phyloP scores from a whole-genome alignment of 1,140 invertebrate genomes.

The Orchesella cincta region DNA sequence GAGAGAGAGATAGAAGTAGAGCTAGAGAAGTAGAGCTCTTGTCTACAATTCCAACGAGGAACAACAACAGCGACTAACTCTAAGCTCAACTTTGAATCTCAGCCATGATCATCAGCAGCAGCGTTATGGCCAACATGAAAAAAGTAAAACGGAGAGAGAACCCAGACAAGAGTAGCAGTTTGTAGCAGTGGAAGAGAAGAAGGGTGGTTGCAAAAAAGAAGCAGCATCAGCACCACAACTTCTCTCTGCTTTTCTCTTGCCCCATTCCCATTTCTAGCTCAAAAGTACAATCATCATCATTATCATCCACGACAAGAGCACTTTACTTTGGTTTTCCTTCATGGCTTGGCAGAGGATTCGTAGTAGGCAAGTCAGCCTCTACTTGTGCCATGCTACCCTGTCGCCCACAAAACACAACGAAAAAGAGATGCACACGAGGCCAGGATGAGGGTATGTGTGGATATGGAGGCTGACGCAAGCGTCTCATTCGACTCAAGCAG shows the following conservation, averaged over 20 bases:
- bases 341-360: neutral
- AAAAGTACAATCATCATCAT: conserved; percentile 9
- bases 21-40: neutral
- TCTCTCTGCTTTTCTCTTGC: neutral
- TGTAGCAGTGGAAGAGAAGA: no score
- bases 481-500: conserved; percentile 4
- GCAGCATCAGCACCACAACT: neutral
- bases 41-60: conserved; percentile 5
- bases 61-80: conserved; percentile 1
- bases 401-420: neutral
- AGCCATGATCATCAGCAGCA: neutral
- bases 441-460: neutral
- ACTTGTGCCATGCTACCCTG: neutral
- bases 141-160: no score
- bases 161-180: neutral
- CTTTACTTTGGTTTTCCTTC: conserved; percentile 24
- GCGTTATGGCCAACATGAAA: neutral
- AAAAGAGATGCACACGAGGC: neutral
- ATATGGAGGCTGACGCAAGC: conserved; percentile 11
- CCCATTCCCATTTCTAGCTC: neutral
- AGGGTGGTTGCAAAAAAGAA: no score
- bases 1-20: neutral
- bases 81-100: neutral
- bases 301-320: conserved; percentile 5
- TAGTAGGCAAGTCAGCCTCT: neutral